Evolutionary conservation across 2,888 invertebrate genomes (phyloP).

Genomic region (Tinea trinotella): DNA sequence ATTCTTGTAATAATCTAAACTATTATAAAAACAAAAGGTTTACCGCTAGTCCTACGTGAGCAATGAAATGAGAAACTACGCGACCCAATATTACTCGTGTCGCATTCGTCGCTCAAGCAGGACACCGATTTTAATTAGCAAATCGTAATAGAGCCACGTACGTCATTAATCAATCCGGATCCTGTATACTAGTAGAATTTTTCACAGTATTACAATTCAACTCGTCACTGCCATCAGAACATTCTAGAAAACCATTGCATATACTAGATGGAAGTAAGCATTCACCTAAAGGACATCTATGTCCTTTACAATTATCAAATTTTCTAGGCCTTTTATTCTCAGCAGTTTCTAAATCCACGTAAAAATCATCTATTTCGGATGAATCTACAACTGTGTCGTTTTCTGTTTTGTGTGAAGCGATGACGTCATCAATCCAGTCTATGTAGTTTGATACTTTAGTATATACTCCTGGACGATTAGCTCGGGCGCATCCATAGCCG

Average conservation of each 20-base stretch:
- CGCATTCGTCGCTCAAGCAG: no score
- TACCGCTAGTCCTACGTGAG: no score
- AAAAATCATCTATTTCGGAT: slow-evolving; percentile 42
- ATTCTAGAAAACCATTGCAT: slow-evolving; percentile 85
- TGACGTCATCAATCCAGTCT: slow-evolving; percentile 77
- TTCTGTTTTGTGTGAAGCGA: slow-evolving; percentile 34
- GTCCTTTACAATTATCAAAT: slow-evolving; percentile 74
- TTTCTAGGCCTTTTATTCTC: slow-evolving; percentile 45
- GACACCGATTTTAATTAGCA: no score
- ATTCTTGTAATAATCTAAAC: no score
- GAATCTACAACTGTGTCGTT: slow-evolving; percentile 27
- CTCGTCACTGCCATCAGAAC: slow-evolving; percentile 83
- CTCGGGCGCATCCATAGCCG: slow-evolving; percentile 85
- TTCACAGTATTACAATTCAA: slow-evolving; percentile 63
- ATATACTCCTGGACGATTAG: slow-evolving; percentile 85
- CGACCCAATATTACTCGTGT: no score
- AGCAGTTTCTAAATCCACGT: slow-evolving; percentile 53
- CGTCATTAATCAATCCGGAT: slow-evolving; percentile 53
- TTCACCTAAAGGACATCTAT: slow-evolving; percentile 82
- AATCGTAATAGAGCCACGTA: no score
- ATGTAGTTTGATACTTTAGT: slow-evolving; percentile 84
- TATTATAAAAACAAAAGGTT: no score
- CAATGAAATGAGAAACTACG: no score
- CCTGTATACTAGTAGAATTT: slow-evolving; percentile 37
- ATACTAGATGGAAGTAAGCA: slow-evolving; percentile 79